Percentiles rank a stretch among this genome's conserved stretches.
Conservation (phyloP, 2,888 invertebrate species). For the Prosopocoilus inquinatus region DNA sequence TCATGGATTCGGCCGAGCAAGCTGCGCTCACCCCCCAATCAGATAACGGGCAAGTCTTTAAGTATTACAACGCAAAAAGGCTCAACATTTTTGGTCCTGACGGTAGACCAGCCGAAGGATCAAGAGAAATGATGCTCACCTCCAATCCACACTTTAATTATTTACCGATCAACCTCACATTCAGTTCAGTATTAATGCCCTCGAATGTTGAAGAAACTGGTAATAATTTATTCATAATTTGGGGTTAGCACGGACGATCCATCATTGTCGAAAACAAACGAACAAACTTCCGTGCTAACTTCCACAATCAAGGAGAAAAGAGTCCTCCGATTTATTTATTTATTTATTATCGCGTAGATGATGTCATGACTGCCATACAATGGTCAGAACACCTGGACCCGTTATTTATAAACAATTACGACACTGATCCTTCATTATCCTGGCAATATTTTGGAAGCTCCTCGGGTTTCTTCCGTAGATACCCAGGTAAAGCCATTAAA, state of each 20-base stretch:
- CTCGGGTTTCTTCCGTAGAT: constrained; percentile 91
- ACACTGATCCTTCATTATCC: constrained; percentile 86
- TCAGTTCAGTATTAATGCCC: constrained; percentile 88
- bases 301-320: background rate
- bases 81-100: constrained; percentile 76
- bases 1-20: constrained; percentile 89
- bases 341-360: constrained; percentile 45
- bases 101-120: constrained; percentile 68
- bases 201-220: constrained; percentile 71
- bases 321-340: background rate
- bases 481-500: constrained; percentile 68
- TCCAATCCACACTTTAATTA: constrained; percentile 84
- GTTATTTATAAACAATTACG: constrained; percentile 85
- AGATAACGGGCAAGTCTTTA: constrained; percentile 50
- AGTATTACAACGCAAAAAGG: constrained; percentile 80
- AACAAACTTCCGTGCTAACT: background rate
- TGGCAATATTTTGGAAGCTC: constrained; percentile 99
- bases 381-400: constrained; percentile 94
- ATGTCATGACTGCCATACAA: constrained; percentile 84
- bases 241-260: background rate
- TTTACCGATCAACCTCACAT: constrained; percentile 77
- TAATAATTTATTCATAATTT: constrained; percentile 39
- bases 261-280: background rate
- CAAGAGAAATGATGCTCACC: constrained; percentile 68
- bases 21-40: constrained; percentile 71